phyloP scores from a whole-genome alignment of 1,140 invertebrate genomes.

The Drosophila gunungcola region DNA sequence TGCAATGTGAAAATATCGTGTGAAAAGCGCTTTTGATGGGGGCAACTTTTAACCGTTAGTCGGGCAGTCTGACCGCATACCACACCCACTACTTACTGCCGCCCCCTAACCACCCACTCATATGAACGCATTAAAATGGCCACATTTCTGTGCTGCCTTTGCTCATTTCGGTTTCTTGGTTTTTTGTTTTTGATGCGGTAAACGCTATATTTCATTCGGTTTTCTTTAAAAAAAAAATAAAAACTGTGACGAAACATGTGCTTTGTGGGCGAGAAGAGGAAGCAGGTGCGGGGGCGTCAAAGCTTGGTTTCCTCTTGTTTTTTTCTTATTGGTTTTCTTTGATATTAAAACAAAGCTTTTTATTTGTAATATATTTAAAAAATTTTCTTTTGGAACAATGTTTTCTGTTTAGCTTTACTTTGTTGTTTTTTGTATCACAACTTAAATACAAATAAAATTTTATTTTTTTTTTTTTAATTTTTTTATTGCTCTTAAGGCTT shows the following conservation, averaged over 20 bases:
- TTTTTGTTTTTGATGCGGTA: slow-evolving; percentile 7
- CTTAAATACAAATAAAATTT: background rate
- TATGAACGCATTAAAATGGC: slow-evolving; percentile 12
- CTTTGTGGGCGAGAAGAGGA: slow-evolving; percentile 8
- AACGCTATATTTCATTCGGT: slow-evolving; percentile 41
- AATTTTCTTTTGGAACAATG: background rate
- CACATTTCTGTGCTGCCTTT: slow-evolving; percentile 14
- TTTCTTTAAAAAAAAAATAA: slow-evolving; percentile 36
- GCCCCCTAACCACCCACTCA: slow-evolving; percentile 11
- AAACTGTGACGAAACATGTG: slow-evolving; percentile 17
- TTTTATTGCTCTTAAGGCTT: no score
- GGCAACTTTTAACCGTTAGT: slow-evolving; percentile 23
- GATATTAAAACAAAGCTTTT: background rate
- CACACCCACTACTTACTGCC: slow-evolving; percentile 2
- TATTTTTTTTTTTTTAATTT: background rate
- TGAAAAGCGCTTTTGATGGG: slow-evolving; percentile 35
- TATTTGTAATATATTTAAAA: background rate
- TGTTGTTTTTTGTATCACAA: background rate
- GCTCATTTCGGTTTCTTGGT: slow-evolving; percentile 5
- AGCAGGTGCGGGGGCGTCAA: background rate
- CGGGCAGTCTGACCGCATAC: slow-evolving; percentile 15
- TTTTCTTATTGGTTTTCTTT: background rate
- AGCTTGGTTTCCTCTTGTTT: background rate
- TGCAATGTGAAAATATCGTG: slow-evolving; percentile 30
- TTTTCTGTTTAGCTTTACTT: background rate